These are phyloP conservation scores for human DNA, from an alignment of 2,113 vertebrate genomes.

Conservation along the genomic window GRCh38 chr3:120226001-120226500, in stretches of 20 bases:
- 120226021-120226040: neutral
- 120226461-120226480: neutral
- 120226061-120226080: neutral
- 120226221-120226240: neutral
- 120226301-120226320: neutral
- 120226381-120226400: constrained; percentile 6
- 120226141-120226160: neutral
- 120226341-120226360: constrained; percentile 5
- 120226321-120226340: constrained; percentile 21
- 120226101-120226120: neutral
- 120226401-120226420: neutral
- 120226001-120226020: neutral
- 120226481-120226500: neutral
- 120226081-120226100: neutral
- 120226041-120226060: neutral
- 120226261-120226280: neutral
- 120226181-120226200: neutral
- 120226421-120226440: neutral
- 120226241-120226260: neutral
- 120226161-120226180: neutral
- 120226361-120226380: neutral
- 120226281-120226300: neutral
- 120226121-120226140: neutral
- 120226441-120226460: neutral
- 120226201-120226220: neutral